These are phyloP conservation scores for Symphodus melops DNA, from an alignment of 2,113 vertebrate genomes.

Conservation along the genomic window DNA sequence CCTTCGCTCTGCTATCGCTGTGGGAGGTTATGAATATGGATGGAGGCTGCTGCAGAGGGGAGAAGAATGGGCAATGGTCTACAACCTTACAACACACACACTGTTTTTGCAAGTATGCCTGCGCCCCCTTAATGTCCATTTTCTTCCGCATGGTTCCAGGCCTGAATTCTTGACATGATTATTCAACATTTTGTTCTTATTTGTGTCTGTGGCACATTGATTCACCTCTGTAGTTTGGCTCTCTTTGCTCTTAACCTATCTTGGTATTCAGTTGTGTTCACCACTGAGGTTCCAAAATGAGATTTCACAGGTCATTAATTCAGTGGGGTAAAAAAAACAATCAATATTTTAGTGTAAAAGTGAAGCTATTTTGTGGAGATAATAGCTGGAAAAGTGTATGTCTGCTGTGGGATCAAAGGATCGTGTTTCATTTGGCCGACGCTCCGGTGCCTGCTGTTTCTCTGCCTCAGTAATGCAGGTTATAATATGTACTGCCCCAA, in stretches of 20 bases:
- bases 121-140: slow-evolving; percentile 25
- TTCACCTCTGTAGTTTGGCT: slow-evolving; percentile 13
- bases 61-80: slow-evolving; percentile 52
- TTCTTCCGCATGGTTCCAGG: slow-evolving; percentile 34
- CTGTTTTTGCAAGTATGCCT: slow-evolving; percentile 27
- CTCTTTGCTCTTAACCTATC: slow-evolving; percentile 33
- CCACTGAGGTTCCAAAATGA: slow-evolving; percentile 38
- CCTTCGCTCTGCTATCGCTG: slow-evolving; percentile 34
- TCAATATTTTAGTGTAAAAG: slow-evolving; percentile 53
- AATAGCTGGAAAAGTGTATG: slow-evolving; percentile 32
- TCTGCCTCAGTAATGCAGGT: slow-evolving; percentile 35
- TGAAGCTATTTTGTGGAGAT: slow-evolving; percentile 50
- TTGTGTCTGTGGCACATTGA: slow-evolving; percentile 26
- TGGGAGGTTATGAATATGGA: slow-evolving; percentile 74
- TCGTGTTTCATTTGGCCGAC: slow-evolving; percentile 49
- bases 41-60: slow-evolving; percentile 58
- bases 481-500: slow-evolving; percentile 19
- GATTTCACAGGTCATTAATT: slow-evolving; percentile 55
- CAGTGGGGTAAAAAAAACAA: slow-evolving; percentile 31
- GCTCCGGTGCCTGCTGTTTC: slow-evolving; percentile 37
- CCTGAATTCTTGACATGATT: slow-evolving; percentile 28
- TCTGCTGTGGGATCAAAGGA: slow-evolving; percentile 41
- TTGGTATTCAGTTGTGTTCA: slow-evolving; percentile 13
- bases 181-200: slow-evolving; percentile 39
- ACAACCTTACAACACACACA: slow-evolving; percentile 21